A percentile compares a stretch with the other conserved stretches of the same genome.
phyloP scores from a whole-genome alignment of 1,140 invertebrate genomes.

The Planococcus citri region DNA sequence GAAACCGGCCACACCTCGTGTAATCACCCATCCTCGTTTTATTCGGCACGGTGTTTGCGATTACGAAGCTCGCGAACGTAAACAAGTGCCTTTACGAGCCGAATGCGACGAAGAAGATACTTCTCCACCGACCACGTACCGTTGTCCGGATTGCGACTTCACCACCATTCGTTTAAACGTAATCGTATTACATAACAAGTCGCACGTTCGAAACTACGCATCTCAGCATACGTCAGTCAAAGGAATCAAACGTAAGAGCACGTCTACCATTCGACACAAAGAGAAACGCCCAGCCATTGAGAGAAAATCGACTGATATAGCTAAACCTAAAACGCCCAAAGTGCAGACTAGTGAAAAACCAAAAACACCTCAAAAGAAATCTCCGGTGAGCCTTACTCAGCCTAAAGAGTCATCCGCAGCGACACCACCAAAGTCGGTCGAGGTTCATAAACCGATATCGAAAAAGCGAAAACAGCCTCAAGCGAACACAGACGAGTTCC shows the following conservation, averaged over 20 bases:
- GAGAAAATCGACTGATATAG: neutral
- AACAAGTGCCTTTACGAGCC: conserved; percentile 35
- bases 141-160: conserved; percentile 51
- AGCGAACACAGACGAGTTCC: neutral
- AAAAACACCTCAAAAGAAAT: neutral
- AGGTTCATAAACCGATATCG: neutral
- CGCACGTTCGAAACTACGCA: conserved; percentile 39
- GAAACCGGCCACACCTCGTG: conserved; percentile 20
- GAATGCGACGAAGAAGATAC: conserved; percentile 19
- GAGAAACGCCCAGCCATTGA: neutral
- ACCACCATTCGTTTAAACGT: conserved; percentile 50
- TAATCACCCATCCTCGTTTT: conserved; percentile 41
- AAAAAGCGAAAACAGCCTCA: neutral
- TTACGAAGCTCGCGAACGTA: conserved; percentile 46
- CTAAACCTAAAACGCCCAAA: neutral
- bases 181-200: conserved; percentile 52
- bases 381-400: neutral
- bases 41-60: conserved; percentile 39
- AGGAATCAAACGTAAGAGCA: conserved; percentile 16
- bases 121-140: conserved; percentile 35
- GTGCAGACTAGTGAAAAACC: neutral
- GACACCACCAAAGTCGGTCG: neutral
- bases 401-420: neutral
- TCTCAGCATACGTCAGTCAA: neutral
- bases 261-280: neutral